Base-by-base conservation (phyloP, 2,888 invertebrate genomes). In the Acleris holmiana region DNA sequence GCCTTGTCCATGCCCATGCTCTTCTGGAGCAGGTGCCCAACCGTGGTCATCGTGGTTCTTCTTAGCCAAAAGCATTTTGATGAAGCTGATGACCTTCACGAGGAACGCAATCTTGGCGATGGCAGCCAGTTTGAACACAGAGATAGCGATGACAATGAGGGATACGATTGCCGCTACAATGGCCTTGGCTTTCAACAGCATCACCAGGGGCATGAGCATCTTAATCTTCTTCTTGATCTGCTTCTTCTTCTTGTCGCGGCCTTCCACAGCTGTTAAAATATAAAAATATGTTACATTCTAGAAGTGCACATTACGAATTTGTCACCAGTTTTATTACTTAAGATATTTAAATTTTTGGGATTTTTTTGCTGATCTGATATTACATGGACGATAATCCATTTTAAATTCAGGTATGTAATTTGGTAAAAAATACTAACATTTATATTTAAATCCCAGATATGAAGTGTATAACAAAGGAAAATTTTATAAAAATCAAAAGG, bases 51-150 rank as follows among this genome's bases (percentile, higher is more conserved):
- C 84, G 2, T 83, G 54, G 48, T 86, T 78, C 68, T 91, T 91
- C 77, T 91, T 91, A n/a, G 85, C 82, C n/a, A 91, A 71, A 2
- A 91, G 79, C 13, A 79, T 81, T 73, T 91, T 91, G 73, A 91
- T 76, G 67, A 89, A 75, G 1, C 83, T 78, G 35, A 91, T 81
- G 10, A 87, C 69, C 69, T 91, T 91, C 71, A 87, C 84, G 47
- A 92, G 82, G 70, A 97, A 94, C 0, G 97, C 97, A 55, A 97
- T 92, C 89, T 97, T 97, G 73, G 96, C 95, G 47, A 97, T 91
- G 57, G 96, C 78, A 19, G 96, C 93, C 61, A 97, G 94, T 84
- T 97, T 97, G 80, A 94, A 88, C 57, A 96, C 93, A 55, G 97
- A 91, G 25, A 95, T 91, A 8, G 95, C 95, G 61, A 97, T 93